These are phyloP conservation scores for Drosophila barbarae DNA, from an alignment of 2,888 invertebrate species.

Conservation along the genomic window DNA sequence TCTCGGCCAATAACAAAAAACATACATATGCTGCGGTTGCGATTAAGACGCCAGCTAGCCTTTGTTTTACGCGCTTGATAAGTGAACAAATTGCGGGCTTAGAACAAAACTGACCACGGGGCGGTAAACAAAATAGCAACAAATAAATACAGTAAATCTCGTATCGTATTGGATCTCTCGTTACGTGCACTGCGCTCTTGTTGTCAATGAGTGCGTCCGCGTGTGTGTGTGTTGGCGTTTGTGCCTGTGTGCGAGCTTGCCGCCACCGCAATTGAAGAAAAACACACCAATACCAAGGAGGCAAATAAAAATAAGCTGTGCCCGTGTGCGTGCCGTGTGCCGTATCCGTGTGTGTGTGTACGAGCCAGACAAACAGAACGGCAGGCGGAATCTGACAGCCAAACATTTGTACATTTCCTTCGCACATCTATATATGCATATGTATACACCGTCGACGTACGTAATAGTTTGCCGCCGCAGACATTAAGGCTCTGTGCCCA, in stretches of 20 bases:
- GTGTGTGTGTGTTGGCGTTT: constrained; percentile 24
- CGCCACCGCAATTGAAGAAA: constrained; percentile 46
- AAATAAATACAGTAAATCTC: constrained; percentile 40
- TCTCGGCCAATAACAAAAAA: constrained; percentile 70
- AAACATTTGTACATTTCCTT: constrained; percentile 68
- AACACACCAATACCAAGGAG: constrained; percentile 42
- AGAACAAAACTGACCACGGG: constrained; percentile 27
- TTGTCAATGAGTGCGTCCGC: constrained; percentile 34
- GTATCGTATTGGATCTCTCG: constrained; percentile 32
- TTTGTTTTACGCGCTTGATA: constrained; percentile 21
- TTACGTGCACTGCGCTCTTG: constrained; percentile 32
- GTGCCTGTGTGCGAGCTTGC: constrained; percentile 37
- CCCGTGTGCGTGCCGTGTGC: constrained; percentile 30
- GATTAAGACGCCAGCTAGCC: constrained; percentile 22
- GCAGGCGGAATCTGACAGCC: constrained; percentile 26
- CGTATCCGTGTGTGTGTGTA: constrained; percentile 41
- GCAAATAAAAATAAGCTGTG: constrained; percentile 68
- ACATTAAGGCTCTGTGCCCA: constrained; percentile 54
- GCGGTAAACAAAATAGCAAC: constrained; percentile 35
- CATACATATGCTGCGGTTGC: constrained; percentile 55
- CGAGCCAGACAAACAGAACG: constrained; percentile 59
- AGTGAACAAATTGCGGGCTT: constrained; percentile 19
- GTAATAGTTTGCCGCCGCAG: constrained; percentile 55
- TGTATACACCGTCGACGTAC: constrained; percentile 33
- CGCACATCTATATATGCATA: constrained; percentile 51